Conservation (phyloP, 2,113 vertebrate species). For the Leptobrachium leishanense region DNA sequence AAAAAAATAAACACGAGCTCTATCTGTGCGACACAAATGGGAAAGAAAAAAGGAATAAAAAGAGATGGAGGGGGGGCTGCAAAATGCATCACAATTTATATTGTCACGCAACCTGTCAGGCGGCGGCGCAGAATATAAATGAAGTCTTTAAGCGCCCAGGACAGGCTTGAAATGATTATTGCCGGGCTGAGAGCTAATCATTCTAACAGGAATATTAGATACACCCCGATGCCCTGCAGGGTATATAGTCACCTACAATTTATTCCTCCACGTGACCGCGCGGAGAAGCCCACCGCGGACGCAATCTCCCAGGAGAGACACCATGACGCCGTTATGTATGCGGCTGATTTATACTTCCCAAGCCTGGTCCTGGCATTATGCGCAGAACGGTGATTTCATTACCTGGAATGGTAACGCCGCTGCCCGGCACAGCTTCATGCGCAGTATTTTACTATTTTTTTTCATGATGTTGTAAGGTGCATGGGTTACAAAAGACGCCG, state of each 20-base stretch:
- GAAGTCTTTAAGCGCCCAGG: conserved; percentile 36
- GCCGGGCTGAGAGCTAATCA: conserved; percentile 30
- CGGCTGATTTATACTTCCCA: not conserved
- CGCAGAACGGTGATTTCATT: not conserved
- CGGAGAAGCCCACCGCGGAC: not conserved
- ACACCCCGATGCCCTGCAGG: conserved; percentile 11
- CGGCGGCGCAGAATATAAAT: conserved; percentile 36
- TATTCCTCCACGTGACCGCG: conserved; percentile 1
- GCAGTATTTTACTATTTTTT: too few species aligned
- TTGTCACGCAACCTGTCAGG: conserved; percentile 38
- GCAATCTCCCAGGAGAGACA: not conserved
- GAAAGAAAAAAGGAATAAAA: conserved; percentile 3
- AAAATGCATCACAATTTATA: conserved; percentile 45
- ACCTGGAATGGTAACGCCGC: not conserved
- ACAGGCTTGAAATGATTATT: conserved; percentile 28
- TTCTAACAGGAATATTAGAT: conserved; percentile 5
- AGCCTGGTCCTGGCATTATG: not conserved
- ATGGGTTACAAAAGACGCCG: too few species aligned
- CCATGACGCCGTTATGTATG: too few species aligned
- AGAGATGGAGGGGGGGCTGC: conserved; percentile 12
- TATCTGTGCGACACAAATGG: not conserved
- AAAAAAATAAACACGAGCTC: not conserved
- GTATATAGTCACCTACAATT: conserved; percentile 12
- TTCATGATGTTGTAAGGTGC: too few species aligned
- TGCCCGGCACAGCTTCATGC: too few species aligned